Conservation (phyloP, 2,797 vertebrate genomes). For the Acipenser transmontanus region DNA sequence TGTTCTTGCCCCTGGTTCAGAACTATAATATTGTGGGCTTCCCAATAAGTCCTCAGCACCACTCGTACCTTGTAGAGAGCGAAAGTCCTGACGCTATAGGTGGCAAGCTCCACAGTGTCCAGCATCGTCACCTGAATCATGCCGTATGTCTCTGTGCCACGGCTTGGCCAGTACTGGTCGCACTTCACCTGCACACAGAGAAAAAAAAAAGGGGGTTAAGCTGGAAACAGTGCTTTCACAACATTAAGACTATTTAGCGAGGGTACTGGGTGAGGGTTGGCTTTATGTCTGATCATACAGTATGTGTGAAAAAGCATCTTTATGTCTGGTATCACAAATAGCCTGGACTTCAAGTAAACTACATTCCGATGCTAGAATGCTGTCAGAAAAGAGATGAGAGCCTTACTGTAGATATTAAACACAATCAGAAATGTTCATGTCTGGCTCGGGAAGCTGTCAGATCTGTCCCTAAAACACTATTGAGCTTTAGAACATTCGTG, state of each 20-base stretch:
- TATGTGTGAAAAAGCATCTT: background rate
- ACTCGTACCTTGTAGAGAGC: conserved; percentile 80
- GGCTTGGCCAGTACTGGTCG: conserved; percentile 92
- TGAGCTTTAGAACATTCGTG: too few relatives aligned
- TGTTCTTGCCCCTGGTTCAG: conserved; percentile 42
- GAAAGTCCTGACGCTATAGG: conserved; percentile 84
- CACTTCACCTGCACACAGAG: conserved; percentile 75
- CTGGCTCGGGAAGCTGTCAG: too few relatives aligned
- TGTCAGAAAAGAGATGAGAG: background rate
- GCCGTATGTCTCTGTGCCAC: conserved; percentile 67
- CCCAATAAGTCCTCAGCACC: too few relatives aligned
- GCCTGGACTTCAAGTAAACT: too few relatives aligned
- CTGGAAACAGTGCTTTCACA: background rate
- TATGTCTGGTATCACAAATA: background rate
- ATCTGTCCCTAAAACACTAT: too few relatives aligned
- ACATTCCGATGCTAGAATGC: background rate
- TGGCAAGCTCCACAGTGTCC: conserved; percentile 87
- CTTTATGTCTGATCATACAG: too few relatives aligned
- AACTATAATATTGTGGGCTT: too few relatives aligned
- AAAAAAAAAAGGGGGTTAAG: background rate
- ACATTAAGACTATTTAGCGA: background rate
- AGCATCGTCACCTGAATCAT: conserved; percentile 87
- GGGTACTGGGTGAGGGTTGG: too few relatives aligned
- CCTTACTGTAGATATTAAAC: background rate
- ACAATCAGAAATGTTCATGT: too few relatives aligned